Evolutionary conservation across 2,797 vertebrate genomes (phyloP).

Genomic region (Halcyon smyrnensis): DNA sequence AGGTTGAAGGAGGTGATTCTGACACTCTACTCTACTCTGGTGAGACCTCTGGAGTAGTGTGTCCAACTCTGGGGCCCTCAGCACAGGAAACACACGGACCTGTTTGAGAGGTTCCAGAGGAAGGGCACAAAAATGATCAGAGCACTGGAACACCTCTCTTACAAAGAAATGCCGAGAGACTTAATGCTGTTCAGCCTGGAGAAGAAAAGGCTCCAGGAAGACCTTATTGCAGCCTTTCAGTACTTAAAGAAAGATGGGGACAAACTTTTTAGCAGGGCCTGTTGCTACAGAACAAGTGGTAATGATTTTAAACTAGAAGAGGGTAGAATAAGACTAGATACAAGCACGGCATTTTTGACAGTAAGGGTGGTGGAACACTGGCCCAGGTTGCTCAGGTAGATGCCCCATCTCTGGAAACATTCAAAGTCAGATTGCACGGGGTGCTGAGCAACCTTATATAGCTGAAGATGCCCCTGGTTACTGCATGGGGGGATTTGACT

Average conservation of each 20-base stretch:
- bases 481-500: not conserved
- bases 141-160: too few species aligned
- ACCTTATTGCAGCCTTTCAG: too few species aligned
- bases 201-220: too few species aligned
- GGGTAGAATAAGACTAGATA: not conserved
- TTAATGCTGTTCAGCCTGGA: too few species aligned
- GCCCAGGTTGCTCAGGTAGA: not conserved
- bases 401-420: not conserved
- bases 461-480: not conserved
- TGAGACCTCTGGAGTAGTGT: not conserved
- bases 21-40: not conserved
- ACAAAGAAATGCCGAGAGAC: too few species aligned
- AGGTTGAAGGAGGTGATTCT: not conserved
- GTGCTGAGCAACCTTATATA: not conserved
- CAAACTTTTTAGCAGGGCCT: not conserved
- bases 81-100: not conserved
- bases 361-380: not conserved
- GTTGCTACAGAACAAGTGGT: not conserved
- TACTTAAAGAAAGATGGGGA: too few species aligned
- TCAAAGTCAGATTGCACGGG: not conserved
- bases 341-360: not conserved
- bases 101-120: not conserved
- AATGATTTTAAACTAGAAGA: not conserved
- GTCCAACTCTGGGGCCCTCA: not conserved
- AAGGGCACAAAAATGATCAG: not conserved